Evolutionary conservation across 2,888 invertebrate genomes (phyloP), one percentile per base, ranked within the genome.

Genomic region (Rosalia funebris): DNA sequence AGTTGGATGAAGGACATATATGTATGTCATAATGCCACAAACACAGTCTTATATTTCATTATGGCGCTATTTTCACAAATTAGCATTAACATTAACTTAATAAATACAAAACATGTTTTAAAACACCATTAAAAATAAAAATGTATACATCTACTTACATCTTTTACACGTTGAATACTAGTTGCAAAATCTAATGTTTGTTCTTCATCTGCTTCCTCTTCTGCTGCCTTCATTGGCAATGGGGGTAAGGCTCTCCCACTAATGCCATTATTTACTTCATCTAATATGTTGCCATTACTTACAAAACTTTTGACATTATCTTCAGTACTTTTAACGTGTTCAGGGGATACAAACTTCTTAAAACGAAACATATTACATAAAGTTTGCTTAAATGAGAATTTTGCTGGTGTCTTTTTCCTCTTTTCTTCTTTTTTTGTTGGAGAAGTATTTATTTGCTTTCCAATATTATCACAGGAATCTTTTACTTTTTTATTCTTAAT

Each of bases 151-250:
- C n/a, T 25, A 61, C 92, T 87, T 84, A 95, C 95, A 84, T 95
- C 94, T 86, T 95, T 95, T 53, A 96, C 95, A 86, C 92, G 93
- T 80, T 95, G 92, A 76, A 96, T 93, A 71, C 94, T 95, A 19
- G 93, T 91, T 36, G 95, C 93, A 81, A 95, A 95, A 81, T 95
- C 95, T 82, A 91, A 87, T 0, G 84, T 71, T 60, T 79, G 82
- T 62, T 81, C 81, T 15, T 74, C 77, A 2, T 75, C 78, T 4
- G 65, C 64, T 14, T 71, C 66, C 2, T 57, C 59, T 12, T 60
- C 64, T 36, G 62, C 55, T 16, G 69, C 66, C 61, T 72, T 74
- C 16, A 68, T 68, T 12, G 90, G 90, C 72, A 90, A 79, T 2
- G 90, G 90, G 32, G 90, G 90, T 68, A 90, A 77, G 19, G 90